Base-by-base conservation (phyloP, 2,888 invertebrate species). In the Drosophila meridiana region DNA sequence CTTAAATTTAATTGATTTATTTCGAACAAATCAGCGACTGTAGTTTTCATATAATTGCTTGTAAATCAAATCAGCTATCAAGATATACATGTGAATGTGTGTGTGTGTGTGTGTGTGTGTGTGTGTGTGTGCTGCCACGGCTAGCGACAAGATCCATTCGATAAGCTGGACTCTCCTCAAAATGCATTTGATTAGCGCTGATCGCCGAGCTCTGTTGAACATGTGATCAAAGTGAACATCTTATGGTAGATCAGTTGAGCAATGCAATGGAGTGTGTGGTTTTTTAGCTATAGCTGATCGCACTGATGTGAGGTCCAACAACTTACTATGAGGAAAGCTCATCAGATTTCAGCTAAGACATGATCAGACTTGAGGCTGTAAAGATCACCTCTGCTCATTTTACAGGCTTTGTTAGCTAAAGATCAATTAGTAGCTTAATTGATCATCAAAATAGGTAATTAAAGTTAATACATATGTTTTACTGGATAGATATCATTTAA, bases 1-100 rank as follows among this genome's bases (percentile, higher is more conserved):
- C 80, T 80, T 82, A 84, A 82, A 73, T 69, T 76, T 78, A 82
- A 87, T 85, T 91, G 91, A 92, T 91, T 91, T 92, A 91, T 88
- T 90, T 81, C 66, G 69, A 74, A 80, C 72, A 90, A 87, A 87
- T 81, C 78, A 80, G 79, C 79, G 84, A 91, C 87, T 82, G 76
- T 72, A 76, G 85, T 71, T 91, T 52, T 81, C 84, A 87, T 90
- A 83, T 89, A 91, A 83, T 87, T 88, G 84, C 82, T 82, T 83
- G 84, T 90, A 92, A 91, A 92, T 60, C 59, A 36, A 59, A 69
- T 77, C 80, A 65, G 64, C n/a, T 26, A 34, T 11, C 4, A 30
- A 48, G 69, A 69, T 30, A 34, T 56, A 30, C 20, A 30, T 2
- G 3, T 6, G 11, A 20, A 20, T n/a, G 42, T 48, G n/a, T 34